phyloP scores from a whole-genome alignment of 1,140 invertebrate species.

The Hormaphis cornu region DNA sequence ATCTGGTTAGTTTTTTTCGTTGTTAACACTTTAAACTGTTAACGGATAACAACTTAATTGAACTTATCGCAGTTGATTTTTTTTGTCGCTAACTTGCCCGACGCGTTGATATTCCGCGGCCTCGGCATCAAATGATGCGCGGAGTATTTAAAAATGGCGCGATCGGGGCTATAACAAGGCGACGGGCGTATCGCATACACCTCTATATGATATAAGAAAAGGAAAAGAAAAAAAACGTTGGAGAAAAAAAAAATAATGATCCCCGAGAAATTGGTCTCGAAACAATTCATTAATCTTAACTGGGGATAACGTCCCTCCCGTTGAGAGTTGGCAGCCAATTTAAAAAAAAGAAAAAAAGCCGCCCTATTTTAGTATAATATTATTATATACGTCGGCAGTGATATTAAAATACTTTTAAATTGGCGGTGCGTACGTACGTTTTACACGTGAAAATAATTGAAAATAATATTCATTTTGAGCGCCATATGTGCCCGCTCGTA shows the following conservation, averaged over 20 bases:
- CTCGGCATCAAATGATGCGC: not conserved
- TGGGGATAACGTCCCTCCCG: constrained; percentile 29
- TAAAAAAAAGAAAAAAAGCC: constrained; percentile 28
- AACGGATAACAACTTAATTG: too few species aligned
- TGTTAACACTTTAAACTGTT: too few species aligned
- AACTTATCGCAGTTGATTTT: too few species aligned
- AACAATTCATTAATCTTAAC: constrained; percentile 33
- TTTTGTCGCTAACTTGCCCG: too few species aligned
- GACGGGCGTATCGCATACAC: constrained; percentile 6
- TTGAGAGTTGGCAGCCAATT: constrained; percentile 32
- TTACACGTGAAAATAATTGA: constrained; percentile 5
- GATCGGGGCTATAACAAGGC: constrained; percentile 27
- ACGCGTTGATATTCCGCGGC: not conserved
- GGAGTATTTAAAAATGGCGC: constrained; percentile 22
- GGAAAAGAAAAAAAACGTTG: constrained; percentile 13
- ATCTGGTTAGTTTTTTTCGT: too few species aligned
- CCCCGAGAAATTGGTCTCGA: constrained; percentile 30
- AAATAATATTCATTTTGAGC: constrained; percentile 29
- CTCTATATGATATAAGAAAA: too few species aligned
- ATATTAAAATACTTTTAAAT: constrained; percentile 33
- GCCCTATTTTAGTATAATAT: constrained; percentile 31
- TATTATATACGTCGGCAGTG: too few species aligned
- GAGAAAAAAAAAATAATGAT: constrained; percentile 23
- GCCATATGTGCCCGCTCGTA: constrained; percentile 5
- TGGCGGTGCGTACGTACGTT: constrained; percentile 16